Conservation (phyloP, 2,797 vertebrate species). For the Novumbra hubbsi region DNA sequence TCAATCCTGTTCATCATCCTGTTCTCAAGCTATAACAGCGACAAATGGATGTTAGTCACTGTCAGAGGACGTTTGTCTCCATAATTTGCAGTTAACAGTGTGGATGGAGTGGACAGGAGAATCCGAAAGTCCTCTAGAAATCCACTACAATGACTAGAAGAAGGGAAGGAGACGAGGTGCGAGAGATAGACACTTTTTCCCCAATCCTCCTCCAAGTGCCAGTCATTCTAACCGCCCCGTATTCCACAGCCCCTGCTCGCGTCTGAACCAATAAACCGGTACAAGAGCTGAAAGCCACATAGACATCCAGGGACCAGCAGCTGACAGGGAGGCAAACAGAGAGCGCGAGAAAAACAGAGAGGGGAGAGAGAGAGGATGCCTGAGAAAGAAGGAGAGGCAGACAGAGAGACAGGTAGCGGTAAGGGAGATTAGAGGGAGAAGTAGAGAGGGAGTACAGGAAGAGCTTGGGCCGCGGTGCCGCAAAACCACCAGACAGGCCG, state of each 20-base stretch:
- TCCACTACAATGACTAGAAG: neutral
- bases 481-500: neutral
- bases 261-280: constrained; percentile 60
- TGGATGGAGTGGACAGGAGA: neutral
- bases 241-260: constrained; percentile 23
- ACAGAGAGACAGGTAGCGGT: constrained; percentile 1
- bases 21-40: neutral
- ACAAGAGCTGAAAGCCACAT: constrained; percentile 23
- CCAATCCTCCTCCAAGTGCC: neutral
- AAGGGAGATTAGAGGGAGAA: neutral
- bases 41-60: neutral
- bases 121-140: neutral
- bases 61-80: neutral
- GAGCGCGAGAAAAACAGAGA: neutral
- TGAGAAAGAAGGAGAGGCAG: neutral
- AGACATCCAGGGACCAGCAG: neutral
- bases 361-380: neutral
- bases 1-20: neutral
- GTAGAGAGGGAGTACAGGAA: neutral
- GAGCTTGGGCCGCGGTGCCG: neutral
- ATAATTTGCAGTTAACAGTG: neutral
- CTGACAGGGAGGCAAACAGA: constrained; percentile 16
- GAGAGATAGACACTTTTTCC: constrained; percentile 21
- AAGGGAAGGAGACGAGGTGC: neutral
- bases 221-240: constrained; percentile 28